These are phyloP conservation scores for Pachypsylla venusta DNA, from an alignment of 1,140 invertebrate species.

Conservation along the genomic window DNA sequence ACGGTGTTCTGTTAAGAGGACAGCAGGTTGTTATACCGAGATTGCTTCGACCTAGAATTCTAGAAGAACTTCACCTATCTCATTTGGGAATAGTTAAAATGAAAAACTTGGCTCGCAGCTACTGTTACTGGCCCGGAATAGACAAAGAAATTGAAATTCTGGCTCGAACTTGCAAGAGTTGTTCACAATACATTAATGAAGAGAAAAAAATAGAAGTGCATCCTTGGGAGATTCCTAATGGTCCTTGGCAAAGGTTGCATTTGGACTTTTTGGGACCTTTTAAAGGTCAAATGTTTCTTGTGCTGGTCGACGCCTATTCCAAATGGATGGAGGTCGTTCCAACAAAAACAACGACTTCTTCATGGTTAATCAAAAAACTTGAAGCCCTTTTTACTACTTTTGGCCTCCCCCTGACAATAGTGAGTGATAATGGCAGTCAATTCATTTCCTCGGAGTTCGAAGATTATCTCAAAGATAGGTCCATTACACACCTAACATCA, in stretches of 20 bases:
- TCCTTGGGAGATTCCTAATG: not conserved
- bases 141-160: too few species aligned
- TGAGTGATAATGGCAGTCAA: constrained; percentile 29
- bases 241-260: constrained; percentile 11
- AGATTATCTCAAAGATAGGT: constrained; percentile 23
- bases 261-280: not conserved
- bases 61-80: constrained; percentile 15
- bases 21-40: constrained; percentile 25
- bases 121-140: too few species aligned
- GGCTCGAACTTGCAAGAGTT: too few species aligned
- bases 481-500: too few species aligned
- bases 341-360: constrained; percentile 13
- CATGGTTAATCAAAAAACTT: constrained; percentile 21
- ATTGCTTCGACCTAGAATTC: constrained; percentile 21
- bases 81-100: constrained; percentile 24
- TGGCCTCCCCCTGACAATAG: constrained; percentile 27
- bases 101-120: constrained; percentile 27
- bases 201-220: too few species aligned
- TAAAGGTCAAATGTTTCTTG: too few species aligned
- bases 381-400: constrained; percentile 26
- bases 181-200: too few species aligned
- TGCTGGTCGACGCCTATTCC: constrained; percentile 23
- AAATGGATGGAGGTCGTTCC: constrained; percentile 22
- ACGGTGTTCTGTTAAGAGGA: constrained; percentile 22
- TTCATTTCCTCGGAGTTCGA: constrained; percentile 28